A percentile compares a stretch with the other conserved stretches of the same genome.
Evolutionary conservation across 2,888 invertebrate species (phyloP).

Genomic region (Pycnomerus fuliginosus): DNA sequence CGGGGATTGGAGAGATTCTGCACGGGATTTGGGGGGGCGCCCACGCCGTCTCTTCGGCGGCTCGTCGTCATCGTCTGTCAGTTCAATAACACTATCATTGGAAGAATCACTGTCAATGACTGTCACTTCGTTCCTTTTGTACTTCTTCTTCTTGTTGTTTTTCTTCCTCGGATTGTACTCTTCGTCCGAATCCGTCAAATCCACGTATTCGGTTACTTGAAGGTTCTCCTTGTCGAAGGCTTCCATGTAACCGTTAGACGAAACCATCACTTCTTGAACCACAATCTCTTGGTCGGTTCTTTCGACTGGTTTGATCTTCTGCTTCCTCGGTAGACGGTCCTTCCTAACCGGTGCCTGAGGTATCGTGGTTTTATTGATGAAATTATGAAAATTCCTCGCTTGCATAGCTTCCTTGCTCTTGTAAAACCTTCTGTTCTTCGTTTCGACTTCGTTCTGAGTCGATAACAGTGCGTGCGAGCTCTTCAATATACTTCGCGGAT

Average conservation of each 20-base stretch:
- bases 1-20: too few relatives aligned
- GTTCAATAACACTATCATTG: constrained; percentile 33
- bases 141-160: constrained; percentile 20
- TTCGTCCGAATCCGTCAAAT: constrained; percentile 47
- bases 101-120: constrained; percentile 28
- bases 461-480: constrained; percentile 29
- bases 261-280: constrained; percentile 49
- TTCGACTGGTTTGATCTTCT: constrained; percentile 49
- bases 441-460: constrained; percentile 14
- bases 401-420: constrained; percentile 44
- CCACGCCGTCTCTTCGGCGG: constrained; percentile 32
- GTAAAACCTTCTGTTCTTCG: constrained; percentile 38
- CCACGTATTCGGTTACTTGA: constrained; percentile 41
- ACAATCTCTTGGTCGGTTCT: constrained; percentile 49
- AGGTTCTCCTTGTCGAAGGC: constrained; percentile 16
- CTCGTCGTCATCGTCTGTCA: constrained; percentile 35
- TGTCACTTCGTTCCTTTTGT: constrained; percentile 8
- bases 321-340: constrained; percentile 49
- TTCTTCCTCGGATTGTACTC: constrained; percentile 37
- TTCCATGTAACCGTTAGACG: constrained; percentile 46
- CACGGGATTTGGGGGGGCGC: constrained; percentile 36
- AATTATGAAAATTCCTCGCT: constrained; percentile 44
- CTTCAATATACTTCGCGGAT: constrained; percentile 47
- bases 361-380: constrained; percentile 47
- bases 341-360: constrained; percentile 47